Conservation (phyloP, 2,888 invertebrate genomes). For the Arrhopalites spinosus region DNA sequence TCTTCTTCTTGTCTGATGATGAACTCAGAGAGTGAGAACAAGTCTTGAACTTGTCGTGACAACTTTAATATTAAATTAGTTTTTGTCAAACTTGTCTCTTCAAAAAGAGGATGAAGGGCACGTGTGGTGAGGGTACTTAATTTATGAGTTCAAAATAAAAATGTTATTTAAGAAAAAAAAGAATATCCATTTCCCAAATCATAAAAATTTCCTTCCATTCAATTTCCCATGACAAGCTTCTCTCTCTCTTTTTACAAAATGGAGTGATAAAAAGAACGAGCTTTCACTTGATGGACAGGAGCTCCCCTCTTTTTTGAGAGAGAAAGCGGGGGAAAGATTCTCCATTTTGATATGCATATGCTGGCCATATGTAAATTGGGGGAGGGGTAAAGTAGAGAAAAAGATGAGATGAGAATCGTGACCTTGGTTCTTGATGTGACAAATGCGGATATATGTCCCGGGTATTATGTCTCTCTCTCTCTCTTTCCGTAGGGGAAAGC, state of each 20-base stretch:
- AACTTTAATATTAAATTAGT: neutral
- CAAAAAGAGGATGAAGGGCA: neutral
- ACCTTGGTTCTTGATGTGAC: slow-evolving; percentile 9
- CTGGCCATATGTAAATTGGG: neutral
- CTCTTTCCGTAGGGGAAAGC: neutral
- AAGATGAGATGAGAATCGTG: slow-evolving; percentile 10
- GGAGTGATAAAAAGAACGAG: no score
- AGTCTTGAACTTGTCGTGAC: neutral
- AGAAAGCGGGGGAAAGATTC: no score
- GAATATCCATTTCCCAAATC: no score
- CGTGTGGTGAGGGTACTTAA: no score
- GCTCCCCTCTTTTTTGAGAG: no score
- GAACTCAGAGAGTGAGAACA: no score
- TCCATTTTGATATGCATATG: slow-evolving; percentile 10
- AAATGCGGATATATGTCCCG: neutral
- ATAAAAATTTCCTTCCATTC: no score
- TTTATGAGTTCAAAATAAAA: no score
- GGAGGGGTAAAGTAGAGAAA: neutral
- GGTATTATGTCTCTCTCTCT: neutral
- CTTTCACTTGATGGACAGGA: no score
- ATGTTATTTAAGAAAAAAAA: no score
- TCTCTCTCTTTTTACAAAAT: no score
- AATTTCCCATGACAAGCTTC: no score
- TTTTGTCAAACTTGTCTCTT: neutral
- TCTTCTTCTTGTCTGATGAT: neutral